A percentile compares a stretch with the other conserved stretches of the same genome.
Conservation (phyloP, 2,797 vertebrate species). For the Oceanodroma leucorhoa region DNA sequence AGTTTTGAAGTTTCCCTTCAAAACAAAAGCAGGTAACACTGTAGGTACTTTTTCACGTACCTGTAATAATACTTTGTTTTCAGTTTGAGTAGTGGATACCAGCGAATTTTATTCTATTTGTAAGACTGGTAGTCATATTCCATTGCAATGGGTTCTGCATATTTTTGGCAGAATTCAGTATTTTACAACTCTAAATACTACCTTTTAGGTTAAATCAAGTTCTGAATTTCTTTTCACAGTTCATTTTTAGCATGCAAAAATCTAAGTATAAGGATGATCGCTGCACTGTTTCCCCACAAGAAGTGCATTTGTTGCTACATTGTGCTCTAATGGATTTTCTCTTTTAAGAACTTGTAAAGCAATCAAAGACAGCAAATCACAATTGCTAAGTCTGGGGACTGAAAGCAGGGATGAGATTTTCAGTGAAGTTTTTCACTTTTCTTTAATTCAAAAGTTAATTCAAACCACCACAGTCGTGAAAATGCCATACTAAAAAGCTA, state of each 20-base stretch:
- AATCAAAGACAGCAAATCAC: background rate
- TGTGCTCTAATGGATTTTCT: background rate
- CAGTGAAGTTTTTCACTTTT: background rate
- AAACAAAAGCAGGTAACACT: background rate
- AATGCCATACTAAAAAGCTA: background rate
- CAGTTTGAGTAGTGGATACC: background rate
- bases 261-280: background rate
- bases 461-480: background rate
- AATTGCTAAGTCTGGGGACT: background rate
- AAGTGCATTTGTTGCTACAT: background rate
- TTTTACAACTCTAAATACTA: background rate
- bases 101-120: background rate
- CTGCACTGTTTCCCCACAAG: background rate
- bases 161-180: background rate
- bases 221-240: background rate
- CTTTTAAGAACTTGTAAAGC: background rate
- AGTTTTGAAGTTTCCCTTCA: background rate
- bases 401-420: background rate
- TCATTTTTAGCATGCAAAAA: background rate
- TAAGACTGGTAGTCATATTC: background rate
- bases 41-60: background rate
- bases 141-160: background rate
- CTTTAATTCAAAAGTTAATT: background rate
- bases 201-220: background rate
- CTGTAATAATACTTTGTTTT: background rate